Evolutionary conservation across 2,888 invertebrate species (phyloP), one percentile per base, ranked within the genome.

Genomic region (Napeogenes inachia): DNA sequence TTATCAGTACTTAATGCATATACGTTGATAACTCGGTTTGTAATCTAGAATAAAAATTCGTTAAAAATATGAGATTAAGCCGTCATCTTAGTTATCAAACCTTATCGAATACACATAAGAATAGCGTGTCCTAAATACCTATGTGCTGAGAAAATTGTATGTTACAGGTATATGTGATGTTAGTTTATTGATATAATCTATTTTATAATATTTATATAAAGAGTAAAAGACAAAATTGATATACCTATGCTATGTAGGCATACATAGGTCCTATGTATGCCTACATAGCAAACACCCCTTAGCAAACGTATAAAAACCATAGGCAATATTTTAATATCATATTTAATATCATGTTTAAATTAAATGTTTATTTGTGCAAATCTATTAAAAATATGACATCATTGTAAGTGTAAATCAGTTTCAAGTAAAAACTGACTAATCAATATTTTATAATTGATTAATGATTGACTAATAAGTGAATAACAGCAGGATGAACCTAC

Each of bases 1-100:
- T 42, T 62, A 64, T 50, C 62, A 65, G 59, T 53, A 62, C 35
- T 35, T 67, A 58, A 67, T 59, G 57, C 54, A 56, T 47, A 54
- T 54, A 66, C 60, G 61, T 70, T 57, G 71, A 76, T 71, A 71
- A 72, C 73, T 70, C 75, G 75, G 75, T 70, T 67, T 70, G 71
- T 76, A 80, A 82, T 81, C 78, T 82, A 79, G 74, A 80, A 78
- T 82, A 76, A 85, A 85, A 87, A 84, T 84, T 89, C 80, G 84
- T 88, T 89, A 87, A 88, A 85, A 68, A 86, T 71, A 76, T 68
- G 80, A 89, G 89, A 90, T 89, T 89, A 89, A 86, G 84, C 85
- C 88, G 82, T 89, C 89, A 86, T 89, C 87, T 86, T 71, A 65
- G 85, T 86, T 89, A 89, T 89, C 88, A 55, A 71, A 66, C 71